Evolutionary conservation across 2,888 invertebrate species (phyloP).

Genomic region (Tethea ocularis): DNA sequence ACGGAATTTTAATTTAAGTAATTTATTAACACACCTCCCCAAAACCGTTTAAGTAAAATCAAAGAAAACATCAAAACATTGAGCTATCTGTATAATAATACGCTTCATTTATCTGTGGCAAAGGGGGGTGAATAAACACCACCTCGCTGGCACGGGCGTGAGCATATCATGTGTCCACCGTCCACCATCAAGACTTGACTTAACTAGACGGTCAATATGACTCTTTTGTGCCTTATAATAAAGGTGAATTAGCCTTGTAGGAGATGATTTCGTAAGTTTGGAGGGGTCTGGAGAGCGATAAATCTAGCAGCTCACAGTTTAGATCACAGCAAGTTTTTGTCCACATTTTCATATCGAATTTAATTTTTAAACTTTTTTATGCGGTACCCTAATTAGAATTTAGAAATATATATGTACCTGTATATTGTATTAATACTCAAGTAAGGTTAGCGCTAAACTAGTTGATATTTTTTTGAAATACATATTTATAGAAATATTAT

Average conservation of each 20-base stretch:
- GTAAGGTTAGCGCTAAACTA: no score
- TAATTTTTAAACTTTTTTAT: background rate
- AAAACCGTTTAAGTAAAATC: no score
- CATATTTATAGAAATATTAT: no score
- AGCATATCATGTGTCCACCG: conserved; percentile 58
- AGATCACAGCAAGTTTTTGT: conserved; percentile 49
- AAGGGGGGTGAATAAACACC: conserved; percentile 70
- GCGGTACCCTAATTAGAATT: no score
- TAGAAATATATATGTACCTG: no score
- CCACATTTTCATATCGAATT: conserved; percentile 16
- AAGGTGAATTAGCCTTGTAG: conserved; percentile 23
- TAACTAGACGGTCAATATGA: conserved; percentile 22
- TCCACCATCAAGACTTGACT: conserved; percentile 27
- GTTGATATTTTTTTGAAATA: no score
- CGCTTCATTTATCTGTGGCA: conserved; percentile 42
- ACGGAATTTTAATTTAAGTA: background rate
- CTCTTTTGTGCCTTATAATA: conserved; percentile 20
- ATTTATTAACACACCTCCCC: no score
- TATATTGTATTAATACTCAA: no score
- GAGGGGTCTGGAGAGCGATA: conserved; percentile 41
- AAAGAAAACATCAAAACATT: no score
- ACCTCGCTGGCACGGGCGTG: conserved; percentile 62
- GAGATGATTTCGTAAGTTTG: conserved; percentile 13
- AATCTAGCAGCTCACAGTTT: conserved; percentile 60
- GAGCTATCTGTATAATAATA: conserved; percentile 13